Conservation (phyloP, 30 jellyfish, hydroid and myxozoan species). For the Nemopilema nomurai region DNA sequence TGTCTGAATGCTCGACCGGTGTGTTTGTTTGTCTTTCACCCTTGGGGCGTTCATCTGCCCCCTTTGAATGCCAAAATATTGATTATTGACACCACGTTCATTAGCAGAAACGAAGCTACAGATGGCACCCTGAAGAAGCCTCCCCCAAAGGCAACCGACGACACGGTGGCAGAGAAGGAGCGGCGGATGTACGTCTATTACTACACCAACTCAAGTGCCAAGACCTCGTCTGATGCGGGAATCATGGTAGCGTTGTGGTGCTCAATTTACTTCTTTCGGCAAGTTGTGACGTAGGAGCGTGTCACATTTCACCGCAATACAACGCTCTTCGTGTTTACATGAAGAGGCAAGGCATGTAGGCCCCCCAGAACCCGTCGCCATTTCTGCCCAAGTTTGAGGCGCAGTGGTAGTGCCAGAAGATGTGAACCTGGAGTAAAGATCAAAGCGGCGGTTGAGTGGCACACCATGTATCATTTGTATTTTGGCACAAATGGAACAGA, state of each 20-base stretch:
- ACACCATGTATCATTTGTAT: background rate
- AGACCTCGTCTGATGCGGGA: background rate
- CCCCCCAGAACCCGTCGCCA: background rate
- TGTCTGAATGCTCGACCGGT: no score
- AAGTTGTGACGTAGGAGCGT: constrained; percentile 34
- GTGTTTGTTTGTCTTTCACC: no score
- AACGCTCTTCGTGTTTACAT: background rate
- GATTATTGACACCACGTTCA: background rate
- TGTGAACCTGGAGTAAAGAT: no score
- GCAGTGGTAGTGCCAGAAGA: background rate
- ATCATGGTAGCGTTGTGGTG: constrained; percentile 32
- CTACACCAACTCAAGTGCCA: constrained; percentile 33
- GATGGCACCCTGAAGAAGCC: background rate
- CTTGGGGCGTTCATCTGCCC: no score
- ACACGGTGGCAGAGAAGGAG: constrained; percentile 1
- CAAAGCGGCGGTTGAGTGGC: no score
- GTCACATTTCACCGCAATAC: background rate
- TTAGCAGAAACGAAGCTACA: background rate
- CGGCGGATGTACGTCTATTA: constrained; percentile 29
- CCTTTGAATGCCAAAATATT: background rate
- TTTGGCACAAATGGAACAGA: background rate
- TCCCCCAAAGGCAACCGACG: background rate
- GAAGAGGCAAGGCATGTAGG: background rate
- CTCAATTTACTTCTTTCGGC: constrained; percentile 12
- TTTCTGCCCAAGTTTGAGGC: background rate